Base-by-base conservation (phyloP, 1,140 invertebrate genomes). In the Neotoxoptera formosana region DNA sequence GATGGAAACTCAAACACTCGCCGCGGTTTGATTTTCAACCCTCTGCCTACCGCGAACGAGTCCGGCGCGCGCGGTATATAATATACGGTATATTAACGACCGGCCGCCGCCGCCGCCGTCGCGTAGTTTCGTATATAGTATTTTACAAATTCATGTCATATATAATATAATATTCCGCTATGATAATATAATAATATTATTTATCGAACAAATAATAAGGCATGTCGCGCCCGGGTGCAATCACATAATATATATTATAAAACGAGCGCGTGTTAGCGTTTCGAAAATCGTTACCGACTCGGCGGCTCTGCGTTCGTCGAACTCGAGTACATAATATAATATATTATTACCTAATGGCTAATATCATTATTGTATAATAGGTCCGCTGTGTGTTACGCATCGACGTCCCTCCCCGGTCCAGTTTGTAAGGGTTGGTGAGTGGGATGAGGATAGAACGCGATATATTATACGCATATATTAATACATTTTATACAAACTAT, bases 171-270 rank as follows among this genome's bases (percentile, higher is more conserved):
- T 51, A 51, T 51, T 51, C 48, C 25, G 9, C 23, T 76, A 76
- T 87, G 2, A 87, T 87, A 48, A 76, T 76, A 67, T 47, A 83
- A 41, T 84, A 34, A 92, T n/a, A n/a, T n/a, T n/a, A 76, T 92
- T 92, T 81, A 81, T 92, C 76, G 47, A 47, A 83, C 91, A 92
- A 92, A 92, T 91, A 76, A 90, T 91, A 45, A 92, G 51, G 34
- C 88, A 87, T 87, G 86, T 87, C 86, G 8, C 47, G n/a, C 17
- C 34, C 87, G 87, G 21, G 3, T 25, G 4, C 48, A 76, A 76
- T 76, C 14, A 30, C 25, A 60, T 60, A 56, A 25, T 25, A 60
- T 30, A 88, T 53, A 53, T 53, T 53, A 53, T 89, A 51, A 89
- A 36, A 36, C 48, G 25, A 48, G 48, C 48, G 48, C n/a, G 47